Percentiles rank a stretch among this genome's conserved stretches.
phyloP scores from a whole-genome alignment of 2,888 invertebrate genomes.

The Eueremaeus valkanovi region DNA sequence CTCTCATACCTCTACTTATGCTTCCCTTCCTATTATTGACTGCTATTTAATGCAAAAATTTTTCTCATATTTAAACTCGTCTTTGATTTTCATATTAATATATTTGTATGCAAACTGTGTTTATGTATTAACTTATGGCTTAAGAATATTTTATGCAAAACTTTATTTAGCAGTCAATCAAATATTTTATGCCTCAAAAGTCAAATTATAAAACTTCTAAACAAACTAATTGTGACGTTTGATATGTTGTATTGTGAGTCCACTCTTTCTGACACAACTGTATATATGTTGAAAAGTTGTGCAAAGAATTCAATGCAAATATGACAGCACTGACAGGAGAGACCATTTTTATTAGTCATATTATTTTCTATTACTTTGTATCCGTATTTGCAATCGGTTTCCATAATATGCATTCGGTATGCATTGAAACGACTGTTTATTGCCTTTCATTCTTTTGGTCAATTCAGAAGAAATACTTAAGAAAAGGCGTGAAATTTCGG shows the following conservation, averaged over 20 bases:
- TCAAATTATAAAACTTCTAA: neutral
- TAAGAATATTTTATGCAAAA: neutral
- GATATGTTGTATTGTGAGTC: neutral
- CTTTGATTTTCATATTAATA: neutral
- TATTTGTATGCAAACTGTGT: neutral
- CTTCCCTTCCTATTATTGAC: constrained; percentile 10
- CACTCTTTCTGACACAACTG: neutral
- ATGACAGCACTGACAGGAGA: neutral
- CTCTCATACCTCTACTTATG: neutral
- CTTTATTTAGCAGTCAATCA: neutral
- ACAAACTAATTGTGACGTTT: neutral
- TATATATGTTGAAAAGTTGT: neutral
- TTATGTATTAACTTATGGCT: neutral
- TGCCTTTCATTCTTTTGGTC: constrained; percentile 13
- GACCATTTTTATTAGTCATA: constrained; percentile 26
- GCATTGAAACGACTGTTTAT: constrained; percentile 25
- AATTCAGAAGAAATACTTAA: neutral
- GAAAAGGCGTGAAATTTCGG: constrained; percentile 31
- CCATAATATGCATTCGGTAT: neutral
- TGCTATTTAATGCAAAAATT: constrained; percentile 8
- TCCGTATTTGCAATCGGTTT: neutral
- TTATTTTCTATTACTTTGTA: neutral
- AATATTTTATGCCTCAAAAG: constrained; percentile 1
- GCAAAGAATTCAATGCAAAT: neutral
- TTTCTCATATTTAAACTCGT: neutral